phyloP scores from a whole-genome alignment of 2,888 invertebrate species.

The Hedya salicella region DNA sequence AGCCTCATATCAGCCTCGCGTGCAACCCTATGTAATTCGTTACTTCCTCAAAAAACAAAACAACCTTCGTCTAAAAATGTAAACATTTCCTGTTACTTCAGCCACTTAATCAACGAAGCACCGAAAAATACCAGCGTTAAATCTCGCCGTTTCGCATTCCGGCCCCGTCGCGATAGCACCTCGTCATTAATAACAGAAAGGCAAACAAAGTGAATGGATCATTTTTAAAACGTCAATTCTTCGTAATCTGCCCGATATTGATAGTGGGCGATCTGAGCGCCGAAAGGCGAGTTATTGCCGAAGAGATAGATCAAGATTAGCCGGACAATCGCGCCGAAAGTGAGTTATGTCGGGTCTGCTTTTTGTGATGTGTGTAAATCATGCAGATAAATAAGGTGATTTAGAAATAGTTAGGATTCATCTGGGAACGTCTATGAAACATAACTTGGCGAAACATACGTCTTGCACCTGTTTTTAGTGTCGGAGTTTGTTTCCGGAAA shows the following conservation, averaged over 20 bases:
- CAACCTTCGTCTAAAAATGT: neutral
- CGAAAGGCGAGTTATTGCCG: slow-evolving; percentile 54
- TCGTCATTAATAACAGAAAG: slow-evolving; percentile 60
- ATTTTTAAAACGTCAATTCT: slow-evolving; percentile 59
- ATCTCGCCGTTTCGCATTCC: slow-evolving; percentile 58
- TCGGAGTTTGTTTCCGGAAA: too few relatives aligned
- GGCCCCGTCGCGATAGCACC: slow-evolving; percentile 59
- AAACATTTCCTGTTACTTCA: slow-evolving; percentile 23
- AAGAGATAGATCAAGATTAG: slow-evolving; percentile 57
- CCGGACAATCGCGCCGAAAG: slow-evolving; percentile 43
- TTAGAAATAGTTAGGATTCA: slow-evolving; percentile 6
- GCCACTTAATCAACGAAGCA: slow-evolving; percentile 32
- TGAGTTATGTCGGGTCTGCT: slow-evolving; percentile 34
- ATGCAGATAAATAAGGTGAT: slow-evolving; percentile 16
- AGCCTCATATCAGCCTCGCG: too few relatives aligned
- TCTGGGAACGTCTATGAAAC: neutral
- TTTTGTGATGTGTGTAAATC: slow-evolving; percentile 25
- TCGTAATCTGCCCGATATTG: slow-evolving; percentile 45
- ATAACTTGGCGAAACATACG: too few relatives aligned
- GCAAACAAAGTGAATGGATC: slow-evolving; percentile 62
- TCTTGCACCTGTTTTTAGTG: too few relatives aligned
- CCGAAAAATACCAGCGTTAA: slow-evolving; percentile 42
- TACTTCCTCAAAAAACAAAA: neutral
- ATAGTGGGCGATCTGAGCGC: slow-evolving; percentile 45
- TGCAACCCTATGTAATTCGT: neutral